Conservation (phyloP, 2,797 vertebrate species). For the Smutsia gigantea region DNA sequence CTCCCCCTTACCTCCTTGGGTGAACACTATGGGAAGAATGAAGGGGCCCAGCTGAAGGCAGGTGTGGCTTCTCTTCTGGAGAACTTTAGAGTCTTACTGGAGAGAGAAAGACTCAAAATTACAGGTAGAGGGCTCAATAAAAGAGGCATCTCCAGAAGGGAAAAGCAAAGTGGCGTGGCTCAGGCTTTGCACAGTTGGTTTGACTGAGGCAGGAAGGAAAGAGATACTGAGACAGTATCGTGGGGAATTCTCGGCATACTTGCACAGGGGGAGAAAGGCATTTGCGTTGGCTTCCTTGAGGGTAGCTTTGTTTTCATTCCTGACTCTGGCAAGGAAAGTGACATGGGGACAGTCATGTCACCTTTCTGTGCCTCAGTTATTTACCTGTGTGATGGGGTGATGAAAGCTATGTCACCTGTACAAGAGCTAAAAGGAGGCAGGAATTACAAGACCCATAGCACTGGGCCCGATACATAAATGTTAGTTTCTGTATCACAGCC, state of each 20-base stretch:
- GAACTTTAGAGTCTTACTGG: background rate
- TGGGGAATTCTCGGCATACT: background rate
- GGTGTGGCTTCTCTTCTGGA: background rate
- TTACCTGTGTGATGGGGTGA: background rate
- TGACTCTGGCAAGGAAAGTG: background rate
- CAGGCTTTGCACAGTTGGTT: background rate
- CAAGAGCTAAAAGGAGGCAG: background rate
- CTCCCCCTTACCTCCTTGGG: background rate
- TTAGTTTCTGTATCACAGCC: background rate
- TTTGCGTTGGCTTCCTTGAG: background rate
- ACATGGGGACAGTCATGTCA: background rate
- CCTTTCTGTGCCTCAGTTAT: background rate
- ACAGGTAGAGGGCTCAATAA: background rate
- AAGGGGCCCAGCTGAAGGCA: background rate
- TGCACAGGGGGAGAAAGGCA: no score
- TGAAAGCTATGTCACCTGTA: background rate
- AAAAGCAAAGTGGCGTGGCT: background rate
- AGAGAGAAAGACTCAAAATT: background rate
- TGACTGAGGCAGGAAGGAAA: background rate
- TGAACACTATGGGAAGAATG: background rate
- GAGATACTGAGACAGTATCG: accelerated
- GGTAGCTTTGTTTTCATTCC: background rate
- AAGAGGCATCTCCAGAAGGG: background rate
- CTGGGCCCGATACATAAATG: background rate
- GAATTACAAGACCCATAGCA: background rate